Evolutionary conservation across 2,888 invertebrate genomes (phyloP).

Genomic region (Caenorhabditis imperialis): DNA sequence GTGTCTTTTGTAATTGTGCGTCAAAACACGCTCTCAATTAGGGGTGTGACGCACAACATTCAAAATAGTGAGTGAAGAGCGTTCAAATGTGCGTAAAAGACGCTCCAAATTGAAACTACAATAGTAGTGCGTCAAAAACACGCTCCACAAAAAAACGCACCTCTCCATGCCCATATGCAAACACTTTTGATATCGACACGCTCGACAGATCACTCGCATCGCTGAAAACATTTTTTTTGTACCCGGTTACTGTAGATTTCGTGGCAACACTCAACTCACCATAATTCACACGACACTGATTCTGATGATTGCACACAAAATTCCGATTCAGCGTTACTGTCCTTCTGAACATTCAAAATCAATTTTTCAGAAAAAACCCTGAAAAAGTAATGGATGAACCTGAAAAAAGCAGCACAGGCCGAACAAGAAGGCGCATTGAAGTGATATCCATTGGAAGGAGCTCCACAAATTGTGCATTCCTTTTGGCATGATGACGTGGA

Average conservation of each 20-base stretch:
- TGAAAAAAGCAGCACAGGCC: constrained; percentile 68
- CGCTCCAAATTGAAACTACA: neutral
- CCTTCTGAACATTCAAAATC: constrained; percentile 34
- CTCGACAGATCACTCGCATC: constrained; percentile 68
- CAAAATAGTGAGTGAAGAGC: no score
- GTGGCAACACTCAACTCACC: constrained; percentile 30
- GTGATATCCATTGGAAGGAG: constrained; percentile 68
- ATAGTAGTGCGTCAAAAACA: no score
- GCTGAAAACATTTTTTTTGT: no score
- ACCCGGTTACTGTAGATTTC: no score
- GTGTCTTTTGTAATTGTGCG: no score
- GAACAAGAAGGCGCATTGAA: constrained; percentile 67
- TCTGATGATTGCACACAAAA: constrained; percentile 57
- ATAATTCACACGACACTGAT: constrained; percentile 62
- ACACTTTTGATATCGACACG: constrained; percentile 66
- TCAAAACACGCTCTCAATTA: no score
- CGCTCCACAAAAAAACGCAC: constrained; percentile 3
- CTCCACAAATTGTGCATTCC: constrained; percentile 62
- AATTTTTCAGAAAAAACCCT: neutral
- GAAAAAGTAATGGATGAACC: constrained; percentile 18
- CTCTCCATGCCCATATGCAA: constrained; percentile 64
- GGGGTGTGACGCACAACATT: no score
- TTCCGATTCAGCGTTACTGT: constrained; percentile 65
- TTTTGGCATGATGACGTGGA: constrained; percentile 20
- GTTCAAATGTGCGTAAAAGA: no score